Base-by-base conservation (phyloP, 2,113 vertebrate species). In the Macaca nemestrina region DNA sequence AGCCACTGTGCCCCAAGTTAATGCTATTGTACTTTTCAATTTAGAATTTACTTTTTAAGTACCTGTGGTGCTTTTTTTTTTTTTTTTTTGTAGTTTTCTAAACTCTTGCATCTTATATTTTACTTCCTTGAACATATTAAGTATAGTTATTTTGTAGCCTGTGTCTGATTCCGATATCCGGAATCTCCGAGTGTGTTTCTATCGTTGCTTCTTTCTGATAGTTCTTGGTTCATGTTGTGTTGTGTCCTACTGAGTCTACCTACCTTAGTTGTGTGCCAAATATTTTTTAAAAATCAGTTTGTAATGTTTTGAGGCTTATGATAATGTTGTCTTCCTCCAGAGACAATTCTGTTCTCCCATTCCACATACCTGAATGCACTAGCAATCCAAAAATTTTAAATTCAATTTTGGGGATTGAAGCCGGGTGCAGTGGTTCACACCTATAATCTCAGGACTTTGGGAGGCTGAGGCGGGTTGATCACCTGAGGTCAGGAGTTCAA, bases 121-220 rank as follows among this genome's bases (percentile, higher is more conserved):
- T 68, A n/a, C 68, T 22, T 68, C 43, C 32, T 90, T 52, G 25
- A 52, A 67, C 11, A 40, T 52, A 40, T 45, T 90, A 67, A 90
- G 6, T 43, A 30, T 52, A 35, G 35, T 67, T 79, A 52, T 67
- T 40, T 79, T 67, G 50, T 52, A 68, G 75, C 67, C 59, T 88
- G 23, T 87, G 35, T 20, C 48, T 90, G 59, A 52, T 79, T 32
- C 59, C 59, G 40, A 67, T 67, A 67, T 68, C 75, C 68, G 75
- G 76, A 80, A 20, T 79, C 43, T 80, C 75, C 16, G 35, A 64
- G 99, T 40, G 99, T 13, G 35, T 38, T 52, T 80, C 45, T 80
- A 22, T 67, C 50, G 4, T 80, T 35, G 5, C 20, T 73, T 43
- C 61, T 64, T 73, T 43, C 61, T 64, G 7, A 61, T 32, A 52